A percentile compares a stretch with the other conserved stretches of the same genome.
Evolutionary conservation across 2,113 vertebrate species (phyloP).

Genomic region (Charina bottae): DNA sequence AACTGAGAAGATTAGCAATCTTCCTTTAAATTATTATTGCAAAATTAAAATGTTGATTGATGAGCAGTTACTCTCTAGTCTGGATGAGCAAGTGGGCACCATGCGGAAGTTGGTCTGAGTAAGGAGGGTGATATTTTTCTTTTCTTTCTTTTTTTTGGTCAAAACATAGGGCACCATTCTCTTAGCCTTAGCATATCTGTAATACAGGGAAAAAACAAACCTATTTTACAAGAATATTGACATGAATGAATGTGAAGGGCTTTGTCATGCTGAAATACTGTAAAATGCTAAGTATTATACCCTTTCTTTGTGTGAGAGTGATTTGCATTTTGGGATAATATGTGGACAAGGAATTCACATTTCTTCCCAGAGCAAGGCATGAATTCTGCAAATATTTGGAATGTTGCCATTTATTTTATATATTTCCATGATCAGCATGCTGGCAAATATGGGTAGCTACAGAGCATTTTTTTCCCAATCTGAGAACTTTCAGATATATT

Average conservation of each 20-base stretch:
- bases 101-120: neutral
- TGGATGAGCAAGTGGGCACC: neutral
- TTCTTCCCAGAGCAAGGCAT: neutral
- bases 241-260: neutral
- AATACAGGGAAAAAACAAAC: neutral
- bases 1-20: constrained; percentile 2
- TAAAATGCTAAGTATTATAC: neutral
- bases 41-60: neutral
- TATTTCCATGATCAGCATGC: neutral
- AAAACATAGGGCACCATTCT: neutral
- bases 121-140: neutral
- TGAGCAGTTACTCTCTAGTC: neutral
- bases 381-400: neutral
- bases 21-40: neutral
- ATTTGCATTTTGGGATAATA: neutral
- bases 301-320: neutral
- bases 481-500: neutral
- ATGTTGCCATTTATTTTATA: neutral
- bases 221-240: neutral
- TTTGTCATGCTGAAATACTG: neutral
- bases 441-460: neutral
- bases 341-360: neutral
- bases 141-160: neutral
- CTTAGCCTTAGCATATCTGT: neutral
- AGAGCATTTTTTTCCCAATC: neutral